phyloP scores from a whole-genome alignment of 2,888 invertebrate genomes.

The Agapostemon virescens region DNA sequence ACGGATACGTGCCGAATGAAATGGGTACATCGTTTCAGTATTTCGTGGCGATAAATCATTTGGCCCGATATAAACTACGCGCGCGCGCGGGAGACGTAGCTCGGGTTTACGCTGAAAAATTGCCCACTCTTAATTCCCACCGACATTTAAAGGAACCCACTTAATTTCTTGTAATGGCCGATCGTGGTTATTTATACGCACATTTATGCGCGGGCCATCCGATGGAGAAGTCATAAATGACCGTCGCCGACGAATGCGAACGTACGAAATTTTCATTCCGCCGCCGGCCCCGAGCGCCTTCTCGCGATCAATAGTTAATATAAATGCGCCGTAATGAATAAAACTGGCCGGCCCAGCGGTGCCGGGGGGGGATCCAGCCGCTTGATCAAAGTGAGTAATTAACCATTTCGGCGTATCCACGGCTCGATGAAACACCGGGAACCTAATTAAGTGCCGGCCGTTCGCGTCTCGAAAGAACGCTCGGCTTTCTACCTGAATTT shows the following conservation, averaged over 20 bases:
- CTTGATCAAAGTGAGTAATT: conserved; percentile 67
- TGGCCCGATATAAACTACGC: conserved; percentile 44
- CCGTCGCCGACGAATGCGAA: conserved; percentile 21
- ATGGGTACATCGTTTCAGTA: conserved; percentile 19
- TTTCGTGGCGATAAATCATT: conserved; percentile 44
- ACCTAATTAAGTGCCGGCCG: conserved; percentile 70
- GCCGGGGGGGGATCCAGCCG: conserved; percentile 4
- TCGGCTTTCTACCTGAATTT: neutral
- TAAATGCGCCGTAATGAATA: conserved; percentile 37
- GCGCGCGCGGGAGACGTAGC: conserved; percentile 13
- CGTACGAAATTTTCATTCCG: conserved; percentile 28
- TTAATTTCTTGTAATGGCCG: conserved; percentile 53
- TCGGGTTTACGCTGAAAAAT: conserved; percentile 43
- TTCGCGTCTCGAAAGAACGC: conserved; percentile 40
- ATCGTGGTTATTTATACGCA: conserved; percentile 52
- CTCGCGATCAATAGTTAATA: conserved; percentile 45
- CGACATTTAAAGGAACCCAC: conserved; percentile 55
- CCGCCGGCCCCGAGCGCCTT: neutral
- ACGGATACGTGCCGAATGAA: neutral
- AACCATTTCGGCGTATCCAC: conserved; percentile 62
- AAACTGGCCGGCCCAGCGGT: neutral
- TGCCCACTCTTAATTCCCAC: conserved; percentile 47
- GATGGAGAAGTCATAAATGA: conserved; percentile 35
- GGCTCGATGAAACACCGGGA: conserved; percentile 58
- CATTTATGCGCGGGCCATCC: conserved; percentile 47